Evolutionary conservation across 2,113 vertebrate genomes (phyloP), one percentile per base, ranked within the genome.

Genomic region (Reinhardtius hippoglossoides): DNA sequence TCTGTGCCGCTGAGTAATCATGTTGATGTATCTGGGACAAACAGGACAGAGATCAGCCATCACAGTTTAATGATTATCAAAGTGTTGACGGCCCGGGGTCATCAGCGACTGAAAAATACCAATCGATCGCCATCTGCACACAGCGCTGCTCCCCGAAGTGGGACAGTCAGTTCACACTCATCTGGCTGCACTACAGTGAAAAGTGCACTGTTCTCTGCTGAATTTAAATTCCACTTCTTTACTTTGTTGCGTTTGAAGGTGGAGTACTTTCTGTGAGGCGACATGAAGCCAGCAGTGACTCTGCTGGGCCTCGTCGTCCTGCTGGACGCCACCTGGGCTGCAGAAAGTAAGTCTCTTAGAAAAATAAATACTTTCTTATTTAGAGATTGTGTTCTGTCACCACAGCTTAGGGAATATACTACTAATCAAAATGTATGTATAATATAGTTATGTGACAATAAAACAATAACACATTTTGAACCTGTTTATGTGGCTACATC

Each of bases 51-150:
- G 79, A 80, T 86, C 81, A 76, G 50, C 24, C 31, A 20, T 66
- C 73, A 27, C 59, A 60, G 90, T 67, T 94, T 88, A 94, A 91
- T 93, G 85, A 92, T 93, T 93, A 71, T 83, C 85, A 77, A 69
- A 64, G 73, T 31, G 8, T 48, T 71, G 67, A 84, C 89, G 87
- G 74, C 60, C 48, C 24, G 16, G 40, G 90, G 79, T 88, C 81
- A 83, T 60, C 71, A 86, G 87, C 80, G 81, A 74, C 87, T 79
- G 31, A 69, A 74, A 88, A 78, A 48, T 21, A 86, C 71, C 64
- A 76, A 93, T 93, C 72, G 90, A 91, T 86, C 60, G 87, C 82
- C 63, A 42, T 31, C 70, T 60, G 40, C 40, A 42, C 40, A 42
- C 9, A 42, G 3, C 10, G 40, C 40, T 12, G 73, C 63, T 75